These are phyloP conservation scores for Malurus alboscapulatus DNA, from an alignment of 2,113 vertebrate genomes.

Conservation along the genomic window DNA sequence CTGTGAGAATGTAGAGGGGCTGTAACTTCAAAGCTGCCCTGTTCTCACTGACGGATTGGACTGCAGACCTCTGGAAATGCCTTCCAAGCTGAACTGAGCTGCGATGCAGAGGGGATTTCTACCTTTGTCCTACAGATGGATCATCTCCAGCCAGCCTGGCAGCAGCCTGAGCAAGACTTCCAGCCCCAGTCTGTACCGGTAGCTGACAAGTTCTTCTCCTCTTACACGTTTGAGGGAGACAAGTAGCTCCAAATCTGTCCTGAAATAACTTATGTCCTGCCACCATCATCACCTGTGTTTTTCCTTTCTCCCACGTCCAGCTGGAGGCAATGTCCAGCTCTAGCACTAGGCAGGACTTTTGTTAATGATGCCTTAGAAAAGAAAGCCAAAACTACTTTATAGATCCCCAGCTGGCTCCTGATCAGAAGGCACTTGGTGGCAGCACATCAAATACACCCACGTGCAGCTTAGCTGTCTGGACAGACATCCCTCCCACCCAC, in stretches of 20 bases:
- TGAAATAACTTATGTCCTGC: slow-evolving; percentile 26
- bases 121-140: background rate
- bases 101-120: background rate
- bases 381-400: slow-evolving; percentile 18
- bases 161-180: background rate
- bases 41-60: background rate
- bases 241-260: background rate
- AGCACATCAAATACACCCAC: slow-evolving; percentile 60
- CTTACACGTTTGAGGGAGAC: background rate
- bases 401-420: slow-evolving; percentile 42
- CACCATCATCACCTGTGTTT: background rate
- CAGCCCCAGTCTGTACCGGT: background rate
- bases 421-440: slow-evolving; percentile 51
- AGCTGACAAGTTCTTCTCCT: background rate
- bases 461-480: background rate
- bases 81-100: background rate
- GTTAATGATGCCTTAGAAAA: slow-evolving; percentile 32
- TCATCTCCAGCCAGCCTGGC: slow-evolving; percentile 7
- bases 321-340: slow-evolving; percentile 12
- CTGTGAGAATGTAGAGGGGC: fast-evolving
- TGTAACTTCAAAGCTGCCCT: background rate
- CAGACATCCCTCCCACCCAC: background rate
- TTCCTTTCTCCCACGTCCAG: background rate
- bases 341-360: background rate
- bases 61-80: background rate